A percentile compares a stretch with the other conserved stretches of the same genome.
Evolutionary conservation across 2,797 vertebrate species (phyloP).

Genomic region (Hipposideros larvatus): DNA sequence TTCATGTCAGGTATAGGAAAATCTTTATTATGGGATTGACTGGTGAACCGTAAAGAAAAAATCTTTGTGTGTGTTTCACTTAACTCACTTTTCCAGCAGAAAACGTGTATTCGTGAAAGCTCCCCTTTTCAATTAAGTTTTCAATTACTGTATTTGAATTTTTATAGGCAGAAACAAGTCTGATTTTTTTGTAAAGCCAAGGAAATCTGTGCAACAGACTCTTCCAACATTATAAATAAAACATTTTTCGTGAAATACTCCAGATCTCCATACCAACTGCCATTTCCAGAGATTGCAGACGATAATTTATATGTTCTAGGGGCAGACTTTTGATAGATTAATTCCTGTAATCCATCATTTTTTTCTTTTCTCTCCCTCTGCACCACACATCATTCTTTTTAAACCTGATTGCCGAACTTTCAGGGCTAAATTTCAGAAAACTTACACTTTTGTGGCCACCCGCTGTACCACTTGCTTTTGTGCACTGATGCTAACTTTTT

Average conservation of each 20-base stretch:
- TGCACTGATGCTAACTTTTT: conserved; percentile 62
- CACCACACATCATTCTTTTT: conserved; percentile 66
- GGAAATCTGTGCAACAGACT: conserved; percentile 51
- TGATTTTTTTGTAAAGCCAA: background rate
- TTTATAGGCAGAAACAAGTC: conserved; percentile 23
- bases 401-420: conserved; percentile 65
- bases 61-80: background rate
- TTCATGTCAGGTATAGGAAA: background rate
- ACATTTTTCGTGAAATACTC: conserved; percentile 55
- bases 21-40: background rate
- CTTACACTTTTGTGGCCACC: conserved; percentile 30
- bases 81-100: background rate
- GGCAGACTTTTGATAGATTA: conserved; percentile 78
- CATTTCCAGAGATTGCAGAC: conserved; percentile 40
- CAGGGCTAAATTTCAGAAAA: conserved; percentile 74
- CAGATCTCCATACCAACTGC: conserved; percentile 15
- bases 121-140: conserved; percentile 31
- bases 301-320: conserved; percentile 63
- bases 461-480: conserved; percentile 37
- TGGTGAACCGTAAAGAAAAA: background rate
- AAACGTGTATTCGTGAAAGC: background rate
- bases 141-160: conserved; percentile 56
- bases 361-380: conserved; percentile 67
- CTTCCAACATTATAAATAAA: conserved; percentile 63
- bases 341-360: conserved; percentile 75